Conservation (phyloP, 2,797 vertebrate species). For the Geotrypetes seraphini region DNA sequence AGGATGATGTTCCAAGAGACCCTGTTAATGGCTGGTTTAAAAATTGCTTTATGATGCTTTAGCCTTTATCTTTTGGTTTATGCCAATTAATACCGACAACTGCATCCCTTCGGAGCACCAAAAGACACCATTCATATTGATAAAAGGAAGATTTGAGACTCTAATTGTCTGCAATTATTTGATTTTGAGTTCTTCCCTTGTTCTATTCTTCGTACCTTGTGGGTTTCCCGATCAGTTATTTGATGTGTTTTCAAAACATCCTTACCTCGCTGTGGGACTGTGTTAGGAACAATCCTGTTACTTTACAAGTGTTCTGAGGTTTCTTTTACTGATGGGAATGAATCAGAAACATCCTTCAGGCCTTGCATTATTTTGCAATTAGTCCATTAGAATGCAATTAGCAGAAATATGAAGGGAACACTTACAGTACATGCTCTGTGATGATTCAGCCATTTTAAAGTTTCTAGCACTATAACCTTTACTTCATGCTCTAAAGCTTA, state of each 20-base stretch:
- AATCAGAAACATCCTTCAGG: slow-evolving; percentile 23
- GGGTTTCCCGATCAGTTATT: slow-evolving; percentile 54
- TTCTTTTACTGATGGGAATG: slow-evolving; percentile 13
- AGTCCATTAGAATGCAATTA: slow-evolving; percentile 40
- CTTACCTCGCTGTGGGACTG: slow-evolving; percentile 25
- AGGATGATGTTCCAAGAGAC: background rate
- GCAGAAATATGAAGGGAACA: slow-evolving; percentile 27
- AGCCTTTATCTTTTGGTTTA: too few relatives aligned
- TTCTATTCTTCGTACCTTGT: slow-evolving; percentile 47
- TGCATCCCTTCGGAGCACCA: slow-evolving; percentile 32
- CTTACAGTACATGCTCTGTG: background rate
- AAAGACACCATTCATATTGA: slow-evolving; percentile 37
- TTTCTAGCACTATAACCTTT: background rate
- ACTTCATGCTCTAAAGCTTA: slow-evolving; percentile 1
- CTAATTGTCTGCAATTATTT: slow-evolving; percentile 59
- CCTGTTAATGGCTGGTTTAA: too few relatives aligned
- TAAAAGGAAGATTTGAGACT: slow-evolving; percentile 39
- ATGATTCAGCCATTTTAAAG: slow-evolving; percentile 15
- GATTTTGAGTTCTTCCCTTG: slow-evolving; percentile 44
- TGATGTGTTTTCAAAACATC: slow-evolving; percentile 50
- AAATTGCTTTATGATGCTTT: too few relatives aligned
- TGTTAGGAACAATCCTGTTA: background rate
- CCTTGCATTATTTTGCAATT: slow-evolving; percentile 10
- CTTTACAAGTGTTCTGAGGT: slow-evolving; percentile 10
- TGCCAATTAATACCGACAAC: slow-evolving; percentile 32